Evolutionary conservation across 2,888 invertebrate genomes (phyloP), one percentile per base, ranked within the genome.

Genomic region (Chrysina gloriosa): DNA sequence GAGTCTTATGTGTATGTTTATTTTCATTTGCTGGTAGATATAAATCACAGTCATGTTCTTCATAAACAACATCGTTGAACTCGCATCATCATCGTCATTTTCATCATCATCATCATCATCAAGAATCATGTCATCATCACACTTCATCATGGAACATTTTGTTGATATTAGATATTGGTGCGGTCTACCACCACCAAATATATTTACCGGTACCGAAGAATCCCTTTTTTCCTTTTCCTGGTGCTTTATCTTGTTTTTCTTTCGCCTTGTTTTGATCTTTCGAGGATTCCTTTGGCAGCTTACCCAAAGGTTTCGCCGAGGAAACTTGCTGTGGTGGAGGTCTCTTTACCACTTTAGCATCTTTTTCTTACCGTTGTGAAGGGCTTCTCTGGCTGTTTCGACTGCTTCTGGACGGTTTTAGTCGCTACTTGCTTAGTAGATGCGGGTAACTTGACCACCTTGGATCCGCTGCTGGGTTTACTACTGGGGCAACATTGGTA

Each of bases 401-500:
- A n/a, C 52, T 45, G 67, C 56, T 67, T 58, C n/a, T 14, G 34
- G 14, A 54, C 52, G 63, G 58, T 58, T 69, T 73, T 74, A 6
- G 56, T 42, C 23, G 72, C 63, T 25, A 73, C 69, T 67, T 75
- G 73, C 69, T 74, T 77, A 73, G 70, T 68, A 23, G 76, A 52
- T 77, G 75, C 77, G 77, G 72, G 76, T 73, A 74, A 70, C 75
- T 76, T 72, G 70, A 72, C 72, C 63, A 76, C 66, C 65, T 73
- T 75, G 45, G 81, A 74, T 81, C 83, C 70, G 84, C 83, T 79
- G 88, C 89, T 85, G 89, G 89, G 87, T 92, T 93, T 84, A 92
- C 91, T 84, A 92, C 89, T 91, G 84, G 94, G 94, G 89, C 94
- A 95, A 90, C 94, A 94, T 88, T 94, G 94, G 90, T 92, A 95